Percentiles rank a stretch among this genome's conserved stretches.
These are phyloP conservation scores for Gryllus bimaculatus DNA, from an alignment of 1,140 invertebrate genomes.

Conservation along the genomic window DNA sequence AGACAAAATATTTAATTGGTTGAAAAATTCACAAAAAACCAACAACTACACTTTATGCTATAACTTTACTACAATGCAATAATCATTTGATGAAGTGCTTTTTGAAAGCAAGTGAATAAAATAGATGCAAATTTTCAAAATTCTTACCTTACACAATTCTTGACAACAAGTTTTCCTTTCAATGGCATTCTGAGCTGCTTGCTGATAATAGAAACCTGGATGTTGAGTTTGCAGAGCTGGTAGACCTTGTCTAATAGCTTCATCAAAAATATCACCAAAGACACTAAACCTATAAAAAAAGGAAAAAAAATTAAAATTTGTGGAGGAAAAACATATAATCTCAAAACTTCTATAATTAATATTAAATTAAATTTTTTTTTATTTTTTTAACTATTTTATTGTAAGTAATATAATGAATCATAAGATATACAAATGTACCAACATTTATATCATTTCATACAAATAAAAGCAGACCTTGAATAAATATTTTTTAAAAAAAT, in stretches of 20 bases:
- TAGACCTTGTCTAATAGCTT: conserved; percentile 80
- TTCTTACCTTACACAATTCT: conserved; percentile 53
- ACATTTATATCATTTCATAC: too few species aligned
- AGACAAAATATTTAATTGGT: too few species aligned
- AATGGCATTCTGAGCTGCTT: conserved; percentile 79
- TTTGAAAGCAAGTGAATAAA: neutral
- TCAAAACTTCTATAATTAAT: neutral
- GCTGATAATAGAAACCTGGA: conserved; percentile 93
- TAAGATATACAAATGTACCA: neutral
- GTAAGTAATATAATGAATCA: neutral
- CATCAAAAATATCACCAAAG: conserved; percentile 93
- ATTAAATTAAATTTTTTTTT: neutral
- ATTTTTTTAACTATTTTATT: neutral
- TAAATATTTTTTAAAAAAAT: too few species aligned
- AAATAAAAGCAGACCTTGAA: too few species aligned
- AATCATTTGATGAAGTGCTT: too few species aligned
- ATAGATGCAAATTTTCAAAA: neutral
- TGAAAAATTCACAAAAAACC: too few species aligned
- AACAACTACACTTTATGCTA: too few species aligned
- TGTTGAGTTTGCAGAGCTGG: conserved; percentile 90
- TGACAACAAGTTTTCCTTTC: conserved; percentile 57
- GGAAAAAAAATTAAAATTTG: neutral
- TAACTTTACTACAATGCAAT: too few species aligned
- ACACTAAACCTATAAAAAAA: conserved; percentile 45
- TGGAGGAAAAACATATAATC: neutral